Conservation (phyloP, 2,797 vertebrate genomes). For the Micropoecilia bifurca region DNA sequence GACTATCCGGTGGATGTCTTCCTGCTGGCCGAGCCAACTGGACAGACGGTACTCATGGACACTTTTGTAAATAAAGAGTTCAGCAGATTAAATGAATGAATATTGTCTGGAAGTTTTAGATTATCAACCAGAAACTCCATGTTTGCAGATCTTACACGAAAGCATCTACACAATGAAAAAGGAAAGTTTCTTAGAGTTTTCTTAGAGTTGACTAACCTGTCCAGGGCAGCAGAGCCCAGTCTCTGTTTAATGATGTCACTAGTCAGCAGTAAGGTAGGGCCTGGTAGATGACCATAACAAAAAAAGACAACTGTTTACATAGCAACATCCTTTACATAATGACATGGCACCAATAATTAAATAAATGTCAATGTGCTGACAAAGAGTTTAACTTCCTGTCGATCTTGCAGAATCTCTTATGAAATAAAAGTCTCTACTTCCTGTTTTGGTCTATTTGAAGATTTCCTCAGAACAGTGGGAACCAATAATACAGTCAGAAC, state of each 20-base stretch:
- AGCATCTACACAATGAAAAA: neutral
- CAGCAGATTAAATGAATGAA: neutral
- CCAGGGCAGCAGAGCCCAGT: slow-evolving; percentile 90
- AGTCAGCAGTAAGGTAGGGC: slow-evolving; percentile 89
- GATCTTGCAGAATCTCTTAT: neutral
- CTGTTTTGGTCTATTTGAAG: neutral
- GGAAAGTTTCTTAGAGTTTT: neutral
- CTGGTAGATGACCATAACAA: slow-evolving; percentile 63
- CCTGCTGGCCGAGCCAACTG: slow-evolving; percentile 96
- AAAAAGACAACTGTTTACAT: neutral
- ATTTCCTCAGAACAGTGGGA: neutral
- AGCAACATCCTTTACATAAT: neutral
- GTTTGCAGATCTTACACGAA: neutral
- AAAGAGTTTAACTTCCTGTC: neutral
- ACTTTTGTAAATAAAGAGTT: slow-evolving; percentile 57
- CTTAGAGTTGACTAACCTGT: slow-evolving; percentile 81
- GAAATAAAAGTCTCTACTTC: neutral
- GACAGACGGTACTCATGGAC: slow-evolving; percentile 93
- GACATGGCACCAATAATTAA: neutral
- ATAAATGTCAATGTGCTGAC: neutral
- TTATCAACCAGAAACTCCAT: neutral
- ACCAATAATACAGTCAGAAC: neutral
- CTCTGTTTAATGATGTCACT: slow-evolving; percentile 92
- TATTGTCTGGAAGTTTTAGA: neutral
- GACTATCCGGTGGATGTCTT: slow-evolving; percentile 94